Conservation (phyloP, 2,888 invertebrate species). For the Epinotia bilunana region DNA sequence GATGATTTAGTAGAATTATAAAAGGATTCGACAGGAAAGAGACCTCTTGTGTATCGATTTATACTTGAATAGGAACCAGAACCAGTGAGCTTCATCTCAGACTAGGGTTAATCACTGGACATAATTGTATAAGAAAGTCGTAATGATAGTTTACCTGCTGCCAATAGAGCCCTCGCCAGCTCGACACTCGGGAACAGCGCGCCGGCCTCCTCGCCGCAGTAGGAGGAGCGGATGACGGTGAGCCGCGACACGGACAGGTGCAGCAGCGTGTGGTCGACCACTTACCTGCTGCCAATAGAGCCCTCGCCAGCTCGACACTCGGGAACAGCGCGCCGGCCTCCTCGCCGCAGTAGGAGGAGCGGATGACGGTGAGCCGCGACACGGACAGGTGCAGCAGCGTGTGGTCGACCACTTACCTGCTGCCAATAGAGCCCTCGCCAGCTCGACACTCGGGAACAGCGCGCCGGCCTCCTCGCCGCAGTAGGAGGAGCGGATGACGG, state of each 20-base stretch:
- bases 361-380: conserved; percentile 90
- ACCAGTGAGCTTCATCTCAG: too few relatives aligned
- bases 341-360: conserved; percentile 90
- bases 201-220: conserved; percentile 88
- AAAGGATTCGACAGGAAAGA: too few relatives aligned
- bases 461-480: conserved; percentile 87
- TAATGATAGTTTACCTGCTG: conserved; percentile 67
- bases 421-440: conserved; percentile 88
- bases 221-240: conserved; percentile 91
- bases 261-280: conserved; percentile 83
- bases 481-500: conserved; percentile 91
- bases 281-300: conserved; percentile 86
- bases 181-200: conserved; percentile 89
- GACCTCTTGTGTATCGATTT: too few relatives aligned
- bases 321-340: conserved; percentile 90
- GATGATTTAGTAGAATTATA: too few relatives aligned
- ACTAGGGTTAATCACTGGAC: too few relatives aligned
- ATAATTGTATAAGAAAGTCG: too few relatives aligned
- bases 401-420: conserved; percentile 61
- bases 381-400: conserved; percentile 94
- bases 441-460: conserved; percentile 89
- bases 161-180: conserved; percentile 89
- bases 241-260: conserved; percentile 92
- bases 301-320: conserved; percentile 86
- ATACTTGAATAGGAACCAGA: too few relatives aligned